Base-by-base conservation (phyloP, 2,888 invertebrate species). In the Netelia virgata region DNA sequence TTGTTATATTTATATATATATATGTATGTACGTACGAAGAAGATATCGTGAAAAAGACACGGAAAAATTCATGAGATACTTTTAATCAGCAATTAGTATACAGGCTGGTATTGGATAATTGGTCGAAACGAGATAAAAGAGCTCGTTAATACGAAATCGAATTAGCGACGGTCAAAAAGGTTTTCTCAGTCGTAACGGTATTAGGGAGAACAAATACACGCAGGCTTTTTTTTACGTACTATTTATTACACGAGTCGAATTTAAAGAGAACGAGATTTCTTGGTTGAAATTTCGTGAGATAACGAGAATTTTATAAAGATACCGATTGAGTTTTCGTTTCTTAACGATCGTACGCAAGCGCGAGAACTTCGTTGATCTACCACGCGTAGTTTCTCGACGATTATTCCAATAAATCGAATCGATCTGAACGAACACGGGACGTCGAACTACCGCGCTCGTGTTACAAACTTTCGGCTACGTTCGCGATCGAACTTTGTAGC, bases 51-150 rank as follows among this genome's bases (percentile, higher is more conserved):
- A 57, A 53, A 70, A 64, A 74, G 36, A 74, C 36, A 36, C 16
- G 50, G 18, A 18, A 50, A 74, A 74, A 36, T 70, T 70, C 53
- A 23, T 82, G 18, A 14, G 69, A 57, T 57, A 36, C 50, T 6
- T 16, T 50, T 74, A 53, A 81, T 70, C 23, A 61, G 43, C 50
- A 55, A 64, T 82, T 70, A 64, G 47, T 70, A 76, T 75, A 55
- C 66, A 61, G 8, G 14, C 14, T 47, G 9, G n/a, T 50, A 68
- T 50, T 68, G 53, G 28, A 64, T 55, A 55, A 53, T 53, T 70
- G 14, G 18, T 20, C 36, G 73, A 66, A 53, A 69, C 50, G 41
- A 47, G 20, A 68, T n/a, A n/a, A 20, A 18, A 66, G 16, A 28
- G 28, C 28, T 36, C 11, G 28, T 66, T 66, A 73, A 80, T 66